Percentiles rank a stretch among this genome's conserved stretches.
These are phyloP conservation scores for Platygyra sinensis DNA, from an alignment of 64 coral and sea anemone genomes.

Conservation along the genomic window DNA sequence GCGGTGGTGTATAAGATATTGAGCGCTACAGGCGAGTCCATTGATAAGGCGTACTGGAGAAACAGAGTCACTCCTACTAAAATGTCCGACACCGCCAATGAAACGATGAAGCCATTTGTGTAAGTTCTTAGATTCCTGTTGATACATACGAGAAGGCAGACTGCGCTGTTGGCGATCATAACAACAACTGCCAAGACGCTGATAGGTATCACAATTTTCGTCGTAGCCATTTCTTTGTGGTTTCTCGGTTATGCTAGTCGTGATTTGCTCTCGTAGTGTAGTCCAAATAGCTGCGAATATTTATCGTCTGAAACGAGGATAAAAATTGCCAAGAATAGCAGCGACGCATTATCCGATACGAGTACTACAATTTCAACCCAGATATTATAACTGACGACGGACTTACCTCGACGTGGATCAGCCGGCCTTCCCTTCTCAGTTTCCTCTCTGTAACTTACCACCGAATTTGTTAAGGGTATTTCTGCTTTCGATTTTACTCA, in stretches of 20 bases:
- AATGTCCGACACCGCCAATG: constrained; percentile 67
- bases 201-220: constrained; percentile 33
- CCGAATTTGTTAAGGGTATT: no score
- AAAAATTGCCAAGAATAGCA: neutral
- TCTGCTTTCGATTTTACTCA: no score
- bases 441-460: neutral
- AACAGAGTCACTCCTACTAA: constrained; percentile 65
- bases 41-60: constrained; percentile 46
- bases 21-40: constrained; percentile 29
- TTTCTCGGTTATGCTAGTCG: neutral
- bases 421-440: neutral
- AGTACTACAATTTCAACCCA: neutral
- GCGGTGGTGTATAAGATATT: constrained; percentile 65
- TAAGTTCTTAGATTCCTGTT: constrained; percentile 64
- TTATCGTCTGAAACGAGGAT: neutral
- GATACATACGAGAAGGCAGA: constrained; percentile 59
- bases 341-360: neutral
- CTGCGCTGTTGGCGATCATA: constrained; percentile 43
- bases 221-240: neutral
- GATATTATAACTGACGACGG: neutral
- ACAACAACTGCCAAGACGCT: constrained; percentile 63
- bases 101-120: constrained; percentile 72
- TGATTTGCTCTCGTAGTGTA: neutral
- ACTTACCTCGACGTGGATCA: no score
- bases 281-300: neutral